Base-by-base conservation (phyloP, 2,797 vertebrate species). In the Periophthalmus magnuspinnatus region DNA sequence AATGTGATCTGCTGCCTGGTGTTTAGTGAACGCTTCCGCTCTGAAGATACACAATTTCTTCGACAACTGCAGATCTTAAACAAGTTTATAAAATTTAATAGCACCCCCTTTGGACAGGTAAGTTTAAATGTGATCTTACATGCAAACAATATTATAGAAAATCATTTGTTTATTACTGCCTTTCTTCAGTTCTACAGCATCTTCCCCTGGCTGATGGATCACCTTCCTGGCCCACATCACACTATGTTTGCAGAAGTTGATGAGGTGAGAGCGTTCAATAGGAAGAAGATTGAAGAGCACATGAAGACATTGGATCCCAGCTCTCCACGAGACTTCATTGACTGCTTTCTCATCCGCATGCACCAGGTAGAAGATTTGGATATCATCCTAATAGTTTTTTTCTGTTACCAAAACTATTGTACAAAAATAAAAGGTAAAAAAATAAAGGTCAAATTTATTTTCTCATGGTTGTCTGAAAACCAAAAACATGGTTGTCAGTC, bases 1-100 rank as follows among this genome's bases (percentile, higher is more conserved):
- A 94, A 94, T 0, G 85, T 94, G 5, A 92, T 94, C 75, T 91
- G 91, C 74, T 91, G 91, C 17, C 52, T 95, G 65, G 85, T 92
- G 59, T 95, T 91, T 8, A 87, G 93, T 0, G 69, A 90, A 48
- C 89, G 91, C 63, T 95, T 95, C 69, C 70, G 68, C 5, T 92
- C 93, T 19, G 68, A 92, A 3, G 91, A 94, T 69, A 67, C 80
- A 21, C 74, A 84, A 63, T 94, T 95, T 32, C 59, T 90, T 16
- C 32, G 22, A 0, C 73, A 94, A 45, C 86, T 93, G 3, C 34
- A 66, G 6, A 75, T 83, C 32, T 56, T 93, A 2, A 19, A 77
- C 60, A 64, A 74, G 0, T 0, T 65, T 0, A 0, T 81, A 5
- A 72, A 0, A 1, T 90, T 91, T 22, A 1, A 6, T 0, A 93